Base-by-base conservation (phyloP, 2,113 vertebrate species). In the Chitala chitala region DNA sequence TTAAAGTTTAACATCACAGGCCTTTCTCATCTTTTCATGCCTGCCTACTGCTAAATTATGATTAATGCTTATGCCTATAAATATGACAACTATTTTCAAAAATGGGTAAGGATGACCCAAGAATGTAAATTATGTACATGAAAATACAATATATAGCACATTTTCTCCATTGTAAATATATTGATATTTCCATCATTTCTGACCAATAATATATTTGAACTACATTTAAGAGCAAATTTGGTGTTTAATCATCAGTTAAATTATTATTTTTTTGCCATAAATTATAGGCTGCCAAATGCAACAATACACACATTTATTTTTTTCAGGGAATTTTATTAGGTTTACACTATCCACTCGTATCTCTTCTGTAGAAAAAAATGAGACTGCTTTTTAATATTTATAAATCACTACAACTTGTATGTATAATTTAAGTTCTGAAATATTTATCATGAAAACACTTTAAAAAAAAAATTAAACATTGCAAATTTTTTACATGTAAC, bases 131-230 rank as follows among this genome's bases (percentile, higher is more conserved):
- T 53, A 20, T 69, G 26, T 36, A 51, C 36, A 4, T 31, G 1
- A 42, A 50, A 17, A 69, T 48, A 3, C 4, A 3, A 36, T 61
- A 33, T 26, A 44, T n/a, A n/a, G n/a, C n/a, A n/a, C n/a, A n/a
- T 46, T 68, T 68, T 13, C 42, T 46, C 15, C n/a, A 20, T 10
- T 44, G 20, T 66, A n/a, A n/a, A n/a, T 7, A n/a, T n/a, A 54
- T 66, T 31, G 64, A 20, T 13, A n/a, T 44, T 17, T 66, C 44
- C 40, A 44, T 66, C 44, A 44, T 66, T 66, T 66, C 29, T n/a
- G 40, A 66, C 64, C 22, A 9, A 66, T 66, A 26, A 46, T 44
- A 66, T 66, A 44, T 44, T 66, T 66, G 22, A 66, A 22, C 22
- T n/a, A n/a, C n/a, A n/a, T n/a, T n/a, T n/a, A n/a, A 63, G 31